Evolutionary conservation across 2,797 vertebrate species (phyloP).

Genomic region (Buphagus erythrorhynchus): DNA sequence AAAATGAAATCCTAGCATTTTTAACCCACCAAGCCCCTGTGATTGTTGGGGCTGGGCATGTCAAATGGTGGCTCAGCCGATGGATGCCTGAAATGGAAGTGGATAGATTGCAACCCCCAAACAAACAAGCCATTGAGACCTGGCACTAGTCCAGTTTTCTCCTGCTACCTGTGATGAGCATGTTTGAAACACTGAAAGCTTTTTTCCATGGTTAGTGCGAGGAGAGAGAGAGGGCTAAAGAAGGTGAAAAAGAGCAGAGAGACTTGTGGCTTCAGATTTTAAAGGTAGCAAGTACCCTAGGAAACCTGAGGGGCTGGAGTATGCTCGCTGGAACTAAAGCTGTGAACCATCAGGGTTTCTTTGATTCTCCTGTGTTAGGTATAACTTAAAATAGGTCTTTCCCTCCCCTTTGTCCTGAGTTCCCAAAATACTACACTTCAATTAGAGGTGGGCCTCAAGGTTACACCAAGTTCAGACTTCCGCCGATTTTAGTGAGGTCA

Average conservation of each 20-base stretch:
- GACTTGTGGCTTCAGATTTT: neutral
- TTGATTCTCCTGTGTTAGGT: neutral
- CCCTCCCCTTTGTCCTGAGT: neutral
- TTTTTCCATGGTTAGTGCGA: neutral
- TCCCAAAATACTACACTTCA: conserved; percentile 5
- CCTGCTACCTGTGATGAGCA: conserved; percentile 17
- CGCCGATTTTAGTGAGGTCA: neutral
- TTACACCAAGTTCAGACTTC: conserved; percentile 10
- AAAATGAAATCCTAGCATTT: conserved; percentile 69
- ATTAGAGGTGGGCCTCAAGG: neutral
- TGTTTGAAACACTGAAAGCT: neutral
- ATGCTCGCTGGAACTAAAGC: neutral
- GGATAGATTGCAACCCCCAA: conserved; percentile 9
- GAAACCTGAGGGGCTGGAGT: neutral
- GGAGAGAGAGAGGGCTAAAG: neutral
- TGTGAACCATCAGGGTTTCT: neutral
- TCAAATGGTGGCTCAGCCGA: conserved; percentile 8
- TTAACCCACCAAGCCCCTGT: conserved; percentile 29
- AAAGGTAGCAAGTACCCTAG: neutral
- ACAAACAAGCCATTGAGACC: conserved; percentile 8
- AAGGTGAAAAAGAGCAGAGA: neutral
- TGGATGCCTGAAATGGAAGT: neutral
- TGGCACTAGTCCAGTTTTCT: neutral
- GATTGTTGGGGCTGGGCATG: conserved; percentile 13
- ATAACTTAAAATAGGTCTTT: neutral